Conservation (phyloP, 1,140 invertebrate genomes). For the Arion vulgaris region DNA sequence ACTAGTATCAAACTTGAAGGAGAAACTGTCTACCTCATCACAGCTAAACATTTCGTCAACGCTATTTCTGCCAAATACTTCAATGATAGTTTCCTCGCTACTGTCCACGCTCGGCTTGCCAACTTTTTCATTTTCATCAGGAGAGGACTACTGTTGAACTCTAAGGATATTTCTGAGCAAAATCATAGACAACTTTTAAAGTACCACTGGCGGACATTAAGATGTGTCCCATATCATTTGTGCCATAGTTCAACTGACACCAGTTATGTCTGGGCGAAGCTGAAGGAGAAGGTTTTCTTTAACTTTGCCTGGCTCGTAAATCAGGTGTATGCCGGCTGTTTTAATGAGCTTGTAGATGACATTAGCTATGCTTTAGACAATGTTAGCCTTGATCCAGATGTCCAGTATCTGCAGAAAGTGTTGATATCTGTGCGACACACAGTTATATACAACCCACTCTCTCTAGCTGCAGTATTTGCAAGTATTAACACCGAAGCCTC, state of each 20-base stretch:
- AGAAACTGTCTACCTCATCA: conserved; percentile 41
- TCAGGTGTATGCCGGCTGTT: conserved; percentile 46
- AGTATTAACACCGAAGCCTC: conserved; percentile 27
- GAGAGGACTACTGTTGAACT: conserved; percentile 42
- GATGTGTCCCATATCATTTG: conserved; percentile 50
- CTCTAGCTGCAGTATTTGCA: conserved; percentile 43
- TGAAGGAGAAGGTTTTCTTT: conserved; percentile 47
- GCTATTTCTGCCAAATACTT: conserved; percentile 40
- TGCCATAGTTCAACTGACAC: conserved; percentile 39
- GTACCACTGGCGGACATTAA: conserved; percentile 45
- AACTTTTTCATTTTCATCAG: conserved; percentile 47
- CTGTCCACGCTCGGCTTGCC: conserved; percentile 44
- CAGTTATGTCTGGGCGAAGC: conserved; percentile 31
- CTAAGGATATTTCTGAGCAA: conserved; percentile 42
- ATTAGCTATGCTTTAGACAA: conserved; percentile 41
- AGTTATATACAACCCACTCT: conserved; percentile 43
- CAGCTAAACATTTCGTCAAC: conserved; percentile 17
- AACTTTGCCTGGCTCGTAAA: conserved; percentile 52
- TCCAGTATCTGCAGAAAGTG: conserved; percentile 40
- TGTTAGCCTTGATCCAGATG: conserved; percentile 42
- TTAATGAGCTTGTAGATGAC: conserved; percentile 46
- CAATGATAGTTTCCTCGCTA: conserved; percentile 29
- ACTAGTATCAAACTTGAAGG: conserved; percentile 44
- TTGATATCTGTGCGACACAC: conserved; percentile 36
- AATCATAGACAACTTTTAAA: conserved; percentile 35